Percentiles rank a stretch among this genome's conserved stretches.
Evolutionary conservation across 2,888 invertebrate species (phyloP).

Genomic region (Nomada fucata): DNA sequence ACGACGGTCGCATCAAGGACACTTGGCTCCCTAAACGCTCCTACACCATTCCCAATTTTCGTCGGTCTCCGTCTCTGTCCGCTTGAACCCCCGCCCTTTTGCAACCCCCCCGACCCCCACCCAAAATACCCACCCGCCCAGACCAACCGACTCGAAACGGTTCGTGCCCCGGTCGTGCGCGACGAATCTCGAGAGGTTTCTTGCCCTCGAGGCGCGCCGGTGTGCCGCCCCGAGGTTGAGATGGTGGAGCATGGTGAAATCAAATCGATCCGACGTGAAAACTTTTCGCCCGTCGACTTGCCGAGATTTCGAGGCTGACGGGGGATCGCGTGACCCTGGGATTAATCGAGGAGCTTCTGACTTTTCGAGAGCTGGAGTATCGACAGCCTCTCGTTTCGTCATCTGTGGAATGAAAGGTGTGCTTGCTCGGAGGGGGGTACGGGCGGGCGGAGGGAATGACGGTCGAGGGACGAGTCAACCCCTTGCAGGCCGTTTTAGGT

Average conservation of each 20-base stretch:
- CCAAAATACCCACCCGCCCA: conserved; percentile 54
- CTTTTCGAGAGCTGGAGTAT: conserved; percentile 80
- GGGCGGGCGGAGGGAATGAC: background rate
- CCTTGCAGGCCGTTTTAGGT: conserved; percentile 52
- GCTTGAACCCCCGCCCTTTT: conserved; percentile 30
- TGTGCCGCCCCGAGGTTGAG: conserved; percentile 24
- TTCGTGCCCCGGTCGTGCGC: conserved; percentile 40
- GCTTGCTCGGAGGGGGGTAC: background rate
- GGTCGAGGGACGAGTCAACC: conserved; percentile 24
- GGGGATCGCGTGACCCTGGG: conserved; percentile 15
- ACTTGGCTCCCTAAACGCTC: conserved; percentile 84
- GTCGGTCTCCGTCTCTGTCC: conserved; percentile 61
- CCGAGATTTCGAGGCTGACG: conserved; percentile 40
- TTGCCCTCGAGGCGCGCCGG: conserved; percentile 17
- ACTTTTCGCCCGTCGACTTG: conserved; percentile 14
- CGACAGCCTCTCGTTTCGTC: conserved; percentile 75
- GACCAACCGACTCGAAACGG: conserved; percentile 43
- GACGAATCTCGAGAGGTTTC: conserved; percentile 60
- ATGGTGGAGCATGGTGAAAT: conserved; percentile 19
- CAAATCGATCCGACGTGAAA: conserved; percentile 14
- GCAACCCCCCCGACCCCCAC: conserved; percentile 33
- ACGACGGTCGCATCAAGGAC: conserved; percentile 84
- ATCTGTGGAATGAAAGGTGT: conserved; percentile 37
- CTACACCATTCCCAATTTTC: conserved; percentile 80
- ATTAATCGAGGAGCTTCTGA: conserved; percentile 11